Percentiles rank a stretch among this genome's conserved stretches.
These are phyloP conservation scores for Irena cyanogastra DNA, from an alignment of 2,113 vertebrate genomes.

Conservation along the genomic window DNA sequence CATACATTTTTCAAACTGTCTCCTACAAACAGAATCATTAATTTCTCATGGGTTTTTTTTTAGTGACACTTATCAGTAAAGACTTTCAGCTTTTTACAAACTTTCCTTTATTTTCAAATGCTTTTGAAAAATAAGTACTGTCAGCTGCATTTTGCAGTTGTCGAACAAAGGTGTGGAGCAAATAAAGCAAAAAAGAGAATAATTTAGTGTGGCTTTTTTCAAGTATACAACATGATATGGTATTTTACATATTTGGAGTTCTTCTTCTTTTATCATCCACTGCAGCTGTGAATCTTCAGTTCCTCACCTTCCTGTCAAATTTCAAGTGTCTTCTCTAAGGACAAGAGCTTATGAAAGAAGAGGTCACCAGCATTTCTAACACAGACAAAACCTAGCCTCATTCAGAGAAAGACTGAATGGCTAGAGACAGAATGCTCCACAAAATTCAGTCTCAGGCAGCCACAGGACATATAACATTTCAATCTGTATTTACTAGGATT, in stretches of 20 bases:
- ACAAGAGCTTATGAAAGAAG: neutral
- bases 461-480: neutral
- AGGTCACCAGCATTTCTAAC: neutral
- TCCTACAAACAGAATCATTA: neutral
- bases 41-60: neutral
- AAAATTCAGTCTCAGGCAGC: neutral
- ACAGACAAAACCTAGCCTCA: neutral
- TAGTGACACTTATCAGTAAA: neutral
- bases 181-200: neutral
- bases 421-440: neutral
- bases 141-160: neutral
- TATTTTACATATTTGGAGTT: neutral
- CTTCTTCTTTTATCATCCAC: neutral
- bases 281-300: neutral
- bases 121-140: neutral
- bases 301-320: slow-evolving; percentile 22
- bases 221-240: neutral
- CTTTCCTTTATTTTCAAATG: neutral
- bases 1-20: neutral
- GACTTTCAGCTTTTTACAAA: neutral
- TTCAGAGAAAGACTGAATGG: neutral
- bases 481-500: neutral
- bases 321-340: neutral
- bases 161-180: neutral
- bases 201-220: neutral